Percentiles rank a stretch among this genome's conserved stretches.
Evolutionary conservation across 2,797 vertebrate species (phyloP).

Genomic region (Gymnothorax reevesii): DNA sequence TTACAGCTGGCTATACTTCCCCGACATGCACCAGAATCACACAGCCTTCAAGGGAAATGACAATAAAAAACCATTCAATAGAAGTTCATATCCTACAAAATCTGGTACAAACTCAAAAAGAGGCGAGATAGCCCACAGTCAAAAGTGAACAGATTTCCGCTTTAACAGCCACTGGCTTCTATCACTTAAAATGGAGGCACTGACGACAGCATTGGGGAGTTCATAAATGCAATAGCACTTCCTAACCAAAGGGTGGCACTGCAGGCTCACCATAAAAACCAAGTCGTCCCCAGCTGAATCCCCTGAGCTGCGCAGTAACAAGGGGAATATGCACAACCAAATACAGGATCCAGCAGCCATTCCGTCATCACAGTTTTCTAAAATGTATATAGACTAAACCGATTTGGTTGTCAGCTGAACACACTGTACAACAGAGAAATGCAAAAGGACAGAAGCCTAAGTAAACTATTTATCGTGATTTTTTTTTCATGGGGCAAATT

Average conservation of each 20-base stretch:
- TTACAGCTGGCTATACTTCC: not conserved
- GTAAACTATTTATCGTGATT: not conserved
- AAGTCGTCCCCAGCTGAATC: not conserved
- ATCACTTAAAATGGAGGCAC: not conserved
- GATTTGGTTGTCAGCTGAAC: constrained; percentile 1
- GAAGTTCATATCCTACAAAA: not conserved
- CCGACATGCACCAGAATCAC: not conserved
- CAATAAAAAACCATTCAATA: not conserved
- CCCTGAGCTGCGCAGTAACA: not conserved
- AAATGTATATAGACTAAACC: constrained; percentile 3
- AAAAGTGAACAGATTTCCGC: not conserved
- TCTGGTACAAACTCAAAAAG: not conserved
- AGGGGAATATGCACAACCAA: constrained; percentile 1
- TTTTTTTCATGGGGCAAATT: not conserved
- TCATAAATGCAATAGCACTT: not conserved
- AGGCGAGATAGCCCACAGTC: not conserved
- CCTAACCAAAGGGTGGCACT: constrained; percentile 28
- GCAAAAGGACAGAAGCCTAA: not conserved
- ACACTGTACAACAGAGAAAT: not conserved
- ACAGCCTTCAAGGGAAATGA: not conserved
- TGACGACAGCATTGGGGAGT: not conserved
- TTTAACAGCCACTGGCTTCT: not conserved
- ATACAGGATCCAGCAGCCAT: constrained; percentile 36
- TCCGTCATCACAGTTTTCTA: constrained; percentile 26
- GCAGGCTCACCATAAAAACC: not conserved